phyloP scores from a whole-genome alignment of 1,140 invertebrate species.

The Nasonia giraulti region DNA sequence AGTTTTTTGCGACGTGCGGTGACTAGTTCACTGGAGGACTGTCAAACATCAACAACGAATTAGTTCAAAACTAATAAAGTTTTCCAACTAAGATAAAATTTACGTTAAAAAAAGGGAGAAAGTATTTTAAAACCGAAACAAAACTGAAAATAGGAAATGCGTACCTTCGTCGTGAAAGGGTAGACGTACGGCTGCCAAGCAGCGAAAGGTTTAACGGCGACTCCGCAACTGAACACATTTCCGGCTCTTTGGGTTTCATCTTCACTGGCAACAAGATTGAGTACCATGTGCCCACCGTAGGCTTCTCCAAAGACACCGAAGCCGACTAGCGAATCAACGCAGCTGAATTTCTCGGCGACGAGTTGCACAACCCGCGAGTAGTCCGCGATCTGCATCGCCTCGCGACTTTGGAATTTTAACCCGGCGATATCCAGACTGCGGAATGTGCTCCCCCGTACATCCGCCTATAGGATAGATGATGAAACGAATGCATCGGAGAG shows the following conservation, averaged over 20 bases:
- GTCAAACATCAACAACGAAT: no score
- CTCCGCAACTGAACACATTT: constrained; percentile 25
- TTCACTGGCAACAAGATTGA: constrained; percentile 7
- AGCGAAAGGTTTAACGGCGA: constrained; percentile 20
- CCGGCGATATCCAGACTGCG: constrained; percentile 1
- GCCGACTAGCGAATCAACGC: constrained; percentile 6
- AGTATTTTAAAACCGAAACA: background rate
- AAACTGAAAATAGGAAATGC: background rate
- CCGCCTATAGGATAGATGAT: constrained; percentile 16
- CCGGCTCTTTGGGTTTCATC: background rate
- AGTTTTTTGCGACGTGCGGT: background rate
- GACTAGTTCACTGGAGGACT: background rate
- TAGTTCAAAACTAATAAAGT: no score
- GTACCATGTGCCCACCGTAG: constrained; percentile 48
- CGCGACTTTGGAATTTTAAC: background rate
- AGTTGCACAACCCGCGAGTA: constrained; percentile 16
- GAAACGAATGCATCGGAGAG: no score
- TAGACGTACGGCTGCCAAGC: constrained; percentile 30
- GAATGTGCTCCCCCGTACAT: constrained; percentile 46
- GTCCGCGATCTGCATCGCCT: constrained; percentile 29
- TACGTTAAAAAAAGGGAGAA: no score
- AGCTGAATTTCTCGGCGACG: background rate
- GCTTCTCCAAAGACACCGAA: constrained; percentile 40
- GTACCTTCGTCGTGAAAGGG: constrained; percentile 22
- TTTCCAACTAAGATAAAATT: background rate